phyloP scores from a whole-genome alignment of 2,888 invertebrate genomes.

The Orthosia cruda region DNA sequence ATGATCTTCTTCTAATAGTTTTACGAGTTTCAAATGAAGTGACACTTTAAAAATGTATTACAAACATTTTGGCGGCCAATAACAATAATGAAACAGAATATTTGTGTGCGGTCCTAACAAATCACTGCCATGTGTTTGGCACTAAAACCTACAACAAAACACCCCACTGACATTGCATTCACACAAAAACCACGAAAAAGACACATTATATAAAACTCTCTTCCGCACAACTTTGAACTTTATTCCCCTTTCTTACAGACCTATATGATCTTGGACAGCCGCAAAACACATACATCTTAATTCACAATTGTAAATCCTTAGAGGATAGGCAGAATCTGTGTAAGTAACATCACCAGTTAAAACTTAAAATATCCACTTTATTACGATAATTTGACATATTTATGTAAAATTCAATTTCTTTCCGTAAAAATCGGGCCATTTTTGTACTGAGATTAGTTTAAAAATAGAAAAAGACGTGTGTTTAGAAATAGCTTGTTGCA shows the following conservation, averaged over 20 bases:
- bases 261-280: constrained; percentile 18
- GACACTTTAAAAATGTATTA: constrained; percentile 82
- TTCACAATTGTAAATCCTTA: constrained; percentile 64
- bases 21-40: constrained; percentile 81
- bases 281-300: constrained; percentile 61
- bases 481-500: constrained; percentile 35
- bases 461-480: constrained; percentile 28
- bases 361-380: constrained; percentile 68
- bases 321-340: constrained; percentile 63
- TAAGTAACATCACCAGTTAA: constrained; percentile 58
- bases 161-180: constrained; percentile 85
- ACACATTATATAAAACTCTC: constrained; percentile 50
- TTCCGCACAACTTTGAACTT: constrained; percentile 66
- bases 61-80: constrained; percentile 87
- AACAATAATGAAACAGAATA: constrained; percentile 80
- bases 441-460: constrained; percentile 29
- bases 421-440: constrained; percentile 40
- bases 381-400: constrained; percentile 71
- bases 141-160: constrained; percentile 86
- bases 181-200: constrained; percentile 76
- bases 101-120: constrained; percentile 86
- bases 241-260: constrained; percentile 58
- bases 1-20: constrained; percentile 82
- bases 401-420: constrained; percentile 63
- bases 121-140: constrained; percentile 86